phyloP scores from a whole-genome alignment of 2,888 invertebrate genomes.

The Amorpha juglandis region DNA sequence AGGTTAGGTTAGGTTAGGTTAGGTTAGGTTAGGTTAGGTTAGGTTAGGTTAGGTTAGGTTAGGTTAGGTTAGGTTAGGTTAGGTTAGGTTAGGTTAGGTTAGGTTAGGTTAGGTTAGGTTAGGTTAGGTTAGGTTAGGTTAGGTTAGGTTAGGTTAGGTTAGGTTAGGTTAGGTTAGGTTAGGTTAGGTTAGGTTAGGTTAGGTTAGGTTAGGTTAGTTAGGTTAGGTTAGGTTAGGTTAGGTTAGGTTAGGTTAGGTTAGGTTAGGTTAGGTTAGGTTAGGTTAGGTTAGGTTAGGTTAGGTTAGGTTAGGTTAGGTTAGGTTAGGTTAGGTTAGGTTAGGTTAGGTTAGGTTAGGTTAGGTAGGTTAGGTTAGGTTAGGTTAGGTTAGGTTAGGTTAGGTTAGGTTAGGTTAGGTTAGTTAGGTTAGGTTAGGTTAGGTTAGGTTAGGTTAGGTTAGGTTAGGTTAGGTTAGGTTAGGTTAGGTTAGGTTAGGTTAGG shows the following conservation, averaged over 20 bases:
- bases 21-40: slow-evolving; percentile 36
- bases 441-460: slow-evolving; percentile 25
- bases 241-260: slow-evolving; percentile 29
- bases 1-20: slow-evolving; percentile 36
- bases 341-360: slow-evolving; percentile 28
- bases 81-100: slow-evolving; percentile 35
- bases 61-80: slow-evolving; percentile 33
- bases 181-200: no score
- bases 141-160: slow-evolving; percentile 38
- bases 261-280: slow-evolving; percentile 27
- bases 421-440: slow-evolving; percentile 33
- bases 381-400: slow-evolving; percentile 28
- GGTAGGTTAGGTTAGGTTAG: slow-evolving; percentile 30
- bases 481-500: slow-evolving; percentile 5
- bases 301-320: slow-evolving; percentile 28
- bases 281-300: slow-evolving; percentile 26
- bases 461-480: not conserved
- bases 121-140: slow-evolving; percentile 31
- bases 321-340: slow-evolving; percentile 30
- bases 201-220: no score
- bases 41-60: slow-evolving; percentile 37
- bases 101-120: slow-evolving; percentile 33
- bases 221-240: slow-evolving; percentile 27
- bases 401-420: slow-evolving; percentile 28
- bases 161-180: slow-evolving; percentile 36